Percentiles rank a stretch among this genome's conserved stretches.
Conservation (phyloP, 1,140 invertebrate genomes). For the Nephila pilipes region DNA sequence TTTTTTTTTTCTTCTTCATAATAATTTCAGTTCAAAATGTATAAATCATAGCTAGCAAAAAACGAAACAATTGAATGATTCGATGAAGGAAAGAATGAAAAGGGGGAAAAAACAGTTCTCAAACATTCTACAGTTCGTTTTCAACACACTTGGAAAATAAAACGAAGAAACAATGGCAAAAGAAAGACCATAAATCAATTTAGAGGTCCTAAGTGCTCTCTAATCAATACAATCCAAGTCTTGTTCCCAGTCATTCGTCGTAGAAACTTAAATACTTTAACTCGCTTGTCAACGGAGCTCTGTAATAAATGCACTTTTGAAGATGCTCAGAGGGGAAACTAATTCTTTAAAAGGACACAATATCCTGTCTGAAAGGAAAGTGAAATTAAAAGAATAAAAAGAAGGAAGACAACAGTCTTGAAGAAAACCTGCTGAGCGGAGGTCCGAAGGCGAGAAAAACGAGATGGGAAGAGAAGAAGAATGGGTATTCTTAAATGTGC, state of each 20-base stretch:
- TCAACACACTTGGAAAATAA: too few relatives aligned
- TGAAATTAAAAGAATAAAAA: neutral
- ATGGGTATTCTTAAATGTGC: constrained; percentile 14
- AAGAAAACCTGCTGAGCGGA: neutral
- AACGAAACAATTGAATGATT: too few relatives aligned
- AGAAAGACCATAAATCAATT: too few relatives aligned
- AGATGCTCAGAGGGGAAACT: neutral
- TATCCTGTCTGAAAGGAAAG: too few relatives aligned
- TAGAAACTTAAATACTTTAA: neutral
- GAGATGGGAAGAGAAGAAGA: constrained; percentile 5
- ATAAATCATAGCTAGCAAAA: too few relatives aligned
- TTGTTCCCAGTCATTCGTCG: neutral
- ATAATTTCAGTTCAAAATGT: too few relatives aligned
- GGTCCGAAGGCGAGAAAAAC: constrained; percentile 7
- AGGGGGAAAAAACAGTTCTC: too few relatives aligned
- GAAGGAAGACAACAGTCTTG: neutral
- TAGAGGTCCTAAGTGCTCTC: neutral
- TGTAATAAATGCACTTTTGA: neutral
- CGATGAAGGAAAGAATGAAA: too few relatives aligned
- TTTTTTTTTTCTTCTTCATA: too few relatives aligned
- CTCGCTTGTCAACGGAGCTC: neutral
- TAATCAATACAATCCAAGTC: neutral
- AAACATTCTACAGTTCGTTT: too few relatives aligned
- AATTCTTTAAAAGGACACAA: too few relatives aligned
- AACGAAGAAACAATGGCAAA: too few relatives aligned